phyloP scores from a whole-genome alignment of 64 coral and sea anemone genomes.

The Stichodactyla mertensii region DNA sequence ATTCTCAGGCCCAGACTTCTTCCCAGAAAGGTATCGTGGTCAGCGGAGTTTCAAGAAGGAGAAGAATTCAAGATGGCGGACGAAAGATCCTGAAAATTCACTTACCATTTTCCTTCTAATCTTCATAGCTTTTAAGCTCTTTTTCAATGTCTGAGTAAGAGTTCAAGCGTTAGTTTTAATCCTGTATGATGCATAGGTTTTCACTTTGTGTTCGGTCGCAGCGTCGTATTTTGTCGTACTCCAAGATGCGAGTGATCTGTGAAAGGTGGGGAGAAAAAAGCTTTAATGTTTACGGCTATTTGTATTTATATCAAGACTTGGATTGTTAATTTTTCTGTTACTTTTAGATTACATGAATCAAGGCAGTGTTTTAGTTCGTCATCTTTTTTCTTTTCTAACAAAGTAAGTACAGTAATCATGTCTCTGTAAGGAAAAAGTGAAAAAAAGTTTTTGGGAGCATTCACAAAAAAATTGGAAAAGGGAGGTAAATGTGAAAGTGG shows the following conservation, averaged over 20 bases:
- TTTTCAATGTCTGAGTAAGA: neutral
- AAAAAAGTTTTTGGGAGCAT: no score
- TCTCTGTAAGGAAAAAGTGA: no score
- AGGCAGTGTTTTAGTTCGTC: neutral
- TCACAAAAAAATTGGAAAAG: no score
- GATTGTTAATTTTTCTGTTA: neutral
- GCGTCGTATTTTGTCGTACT: neutral
- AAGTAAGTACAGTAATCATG: neutral
- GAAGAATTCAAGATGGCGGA: neutral
- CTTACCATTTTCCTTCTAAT: neutral
- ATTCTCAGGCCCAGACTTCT: neutral
- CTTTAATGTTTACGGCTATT: neutral
- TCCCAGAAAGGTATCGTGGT: neutral
- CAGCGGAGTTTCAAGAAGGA: neutral
- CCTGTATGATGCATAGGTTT: neutral
- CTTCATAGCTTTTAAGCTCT: neutral
- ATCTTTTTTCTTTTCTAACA: neutral
- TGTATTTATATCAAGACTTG: neutral
- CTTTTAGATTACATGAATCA: neutral
- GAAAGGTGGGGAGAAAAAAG: neutral
- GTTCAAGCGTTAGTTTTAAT: neutral
- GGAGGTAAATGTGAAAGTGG: no score
- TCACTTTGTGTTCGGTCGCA: neutral
- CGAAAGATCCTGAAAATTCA: neutral
- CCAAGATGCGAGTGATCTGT: neutral